Conservation (phyloP, 2,888 invertebrate species). For the Hetaerina titia region DNA sequence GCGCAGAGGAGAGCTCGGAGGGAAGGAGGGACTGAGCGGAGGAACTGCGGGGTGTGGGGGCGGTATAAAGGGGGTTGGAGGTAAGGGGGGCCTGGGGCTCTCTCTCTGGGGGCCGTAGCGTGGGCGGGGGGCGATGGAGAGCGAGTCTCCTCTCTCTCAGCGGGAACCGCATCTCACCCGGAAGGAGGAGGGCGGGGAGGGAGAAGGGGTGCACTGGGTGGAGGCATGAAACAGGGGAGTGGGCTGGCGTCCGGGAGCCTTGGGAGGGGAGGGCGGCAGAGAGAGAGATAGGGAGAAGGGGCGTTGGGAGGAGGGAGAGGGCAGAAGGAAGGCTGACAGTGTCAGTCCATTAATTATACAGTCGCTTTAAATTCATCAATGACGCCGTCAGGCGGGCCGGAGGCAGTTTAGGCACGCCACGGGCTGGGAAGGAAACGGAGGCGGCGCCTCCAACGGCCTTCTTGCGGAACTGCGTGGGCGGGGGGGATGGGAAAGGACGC, state of each 20-base stretch:
- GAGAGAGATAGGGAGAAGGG: background rate
- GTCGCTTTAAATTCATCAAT: constrained; percentile 58
- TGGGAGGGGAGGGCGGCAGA: background rate
- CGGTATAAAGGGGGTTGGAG: background rate
- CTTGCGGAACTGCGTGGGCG: constrained; percentile 28
- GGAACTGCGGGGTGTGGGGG: background rate
- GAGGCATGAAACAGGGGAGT: background rate
- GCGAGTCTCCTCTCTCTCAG: background rate
- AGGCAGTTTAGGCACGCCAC: background rate
- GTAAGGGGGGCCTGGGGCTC: background rate
- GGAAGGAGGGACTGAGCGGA: background rate
- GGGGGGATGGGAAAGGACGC: background rate
- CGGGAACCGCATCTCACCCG: background rate
- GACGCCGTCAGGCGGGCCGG: constrained; percentile 38
- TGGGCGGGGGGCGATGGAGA: background rate
- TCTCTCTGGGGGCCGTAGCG: too few species aligned
- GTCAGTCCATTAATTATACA: constrained; percentile 66
- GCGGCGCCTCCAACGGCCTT: constrained; percentile 33
- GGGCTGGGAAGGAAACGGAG: background rate
- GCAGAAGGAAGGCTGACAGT: constrained; percentile 41
- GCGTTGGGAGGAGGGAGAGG: background rate
- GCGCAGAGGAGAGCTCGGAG: background rate
- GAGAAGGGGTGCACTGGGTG: background rate
- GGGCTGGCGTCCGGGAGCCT: background rate
- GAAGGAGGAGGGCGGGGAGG: background rate